phyloP scores from a whole-genome alignment of 2,888 invertebrate genomes.

The Drosophila affinis region DNA sequence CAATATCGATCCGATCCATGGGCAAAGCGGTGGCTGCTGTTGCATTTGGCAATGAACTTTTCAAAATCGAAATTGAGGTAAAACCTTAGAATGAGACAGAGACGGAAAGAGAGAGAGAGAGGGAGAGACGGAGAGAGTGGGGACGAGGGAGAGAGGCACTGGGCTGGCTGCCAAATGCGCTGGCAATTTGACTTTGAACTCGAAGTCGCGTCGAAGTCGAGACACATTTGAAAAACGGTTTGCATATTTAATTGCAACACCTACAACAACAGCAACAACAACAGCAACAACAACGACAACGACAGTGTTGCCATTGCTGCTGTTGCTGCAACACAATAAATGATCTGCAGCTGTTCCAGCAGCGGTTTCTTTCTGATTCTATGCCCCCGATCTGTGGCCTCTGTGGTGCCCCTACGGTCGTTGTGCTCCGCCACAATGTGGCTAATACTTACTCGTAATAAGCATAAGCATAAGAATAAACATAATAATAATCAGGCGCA shows the following conservation, averaged over 20 bases:
- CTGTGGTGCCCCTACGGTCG: not conserved
- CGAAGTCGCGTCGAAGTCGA: conserved; percentile 66
- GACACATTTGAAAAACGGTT: conserved; percentile 75
- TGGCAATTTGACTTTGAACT: conserved; percentile 76
- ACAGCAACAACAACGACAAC: conserved; percentile 21
- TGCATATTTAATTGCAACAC: conserved; percentile 78
- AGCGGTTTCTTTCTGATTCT: conserved; percentile 14
- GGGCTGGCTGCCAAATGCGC: conserved; percentile 43
- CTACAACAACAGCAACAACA: conserved; percentile 60
- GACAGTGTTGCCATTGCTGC: conserved; percentile 3
- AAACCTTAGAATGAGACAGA: not conserved
- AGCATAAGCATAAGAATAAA: conserved; percentile 45
- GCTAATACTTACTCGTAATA: conserved; percentile 20
- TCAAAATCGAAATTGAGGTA: conserved; percentile 57
- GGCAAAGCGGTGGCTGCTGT: conserved; percentile 29
- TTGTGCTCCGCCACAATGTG: not conserved
- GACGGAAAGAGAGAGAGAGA: conserved; percentile 39
- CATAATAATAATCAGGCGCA: conserved; percentile 71
- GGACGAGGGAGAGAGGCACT: conserved; percentile 13
- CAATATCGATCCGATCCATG: conserved; percentile 48
- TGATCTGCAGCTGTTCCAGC: conserved; percentile 67
- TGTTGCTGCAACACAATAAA: conserved; percentile 47
- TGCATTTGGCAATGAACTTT: conserved; percentile 77
- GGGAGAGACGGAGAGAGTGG: conserved; percentile 18
- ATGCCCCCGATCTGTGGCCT: not conserved